Percentiles rank a stretch among this genome's conserved stretches.
These are phyloP conservation scores for Batillaria attramentaria DNA, from an alignment of 1,140 invertebrate species.

Conservation along the genomic window DNA sequence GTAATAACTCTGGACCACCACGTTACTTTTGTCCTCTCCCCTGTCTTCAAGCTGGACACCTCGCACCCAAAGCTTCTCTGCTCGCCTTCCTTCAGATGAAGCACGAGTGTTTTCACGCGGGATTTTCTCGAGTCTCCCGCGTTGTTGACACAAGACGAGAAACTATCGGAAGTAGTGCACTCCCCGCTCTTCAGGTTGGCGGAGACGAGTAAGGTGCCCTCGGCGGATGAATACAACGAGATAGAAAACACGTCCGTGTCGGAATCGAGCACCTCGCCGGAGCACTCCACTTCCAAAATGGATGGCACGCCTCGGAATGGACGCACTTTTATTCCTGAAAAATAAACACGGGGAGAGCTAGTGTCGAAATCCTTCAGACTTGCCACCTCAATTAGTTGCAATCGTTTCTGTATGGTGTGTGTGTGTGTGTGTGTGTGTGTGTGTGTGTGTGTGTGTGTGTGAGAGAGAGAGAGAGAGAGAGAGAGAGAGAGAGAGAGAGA, in stretches of 20 bases:
- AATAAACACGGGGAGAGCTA: too few species aligned
- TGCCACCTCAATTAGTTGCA: background rate
- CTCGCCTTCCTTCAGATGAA: background rate
- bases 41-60: constrained; percentile 12
- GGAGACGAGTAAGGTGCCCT: background rate
- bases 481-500: background rate
- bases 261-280: background rate
- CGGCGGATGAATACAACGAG: background rate
- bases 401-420: too few species aligned
- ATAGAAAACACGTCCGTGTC: constrained; percentile 13
- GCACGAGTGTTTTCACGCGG: background rate
- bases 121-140: background rate
- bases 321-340: background rate
- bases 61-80: background rate
- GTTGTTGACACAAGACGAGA: constrained; percentile 10
- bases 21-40: background rate
- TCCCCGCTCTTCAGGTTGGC: constrained; percentile 9
- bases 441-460: background rate
- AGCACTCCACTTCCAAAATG: constrained; percentile 24
- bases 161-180: constrained; percentile 22
- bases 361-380: background rate
- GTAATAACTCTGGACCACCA: background rate
- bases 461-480: background rate
- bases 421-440: background rate
- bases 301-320: constrained; percentile 8